Base-by-base conservation (phyloP, 2,888 invertebrate genomes). In the Stenoptilia bipunctidactyla region DNA sequence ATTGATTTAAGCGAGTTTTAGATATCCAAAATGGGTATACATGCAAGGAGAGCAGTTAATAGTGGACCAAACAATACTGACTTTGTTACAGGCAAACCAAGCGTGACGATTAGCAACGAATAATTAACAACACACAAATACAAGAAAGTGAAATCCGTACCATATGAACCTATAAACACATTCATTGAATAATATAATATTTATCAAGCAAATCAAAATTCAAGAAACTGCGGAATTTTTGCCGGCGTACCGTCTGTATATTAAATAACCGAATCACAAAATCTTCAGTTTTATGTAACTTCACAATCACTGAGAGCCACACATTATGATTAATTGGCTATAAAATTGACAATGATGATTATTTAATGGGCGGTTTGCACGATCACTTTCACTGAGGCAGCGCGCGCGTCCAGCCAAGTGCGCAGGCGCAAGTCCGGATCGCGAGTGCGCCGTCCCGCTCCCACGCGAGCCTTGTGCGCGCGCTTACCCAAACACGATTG, bases 351-450 rank as follows among this genome's bases (percentile, higher is more conserved):
- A 46, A 46, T 45, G 42, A 40, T 44, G 3, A 47, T 49, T 51
- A 48, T 51, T 52, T 46, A 49, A 49, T 43, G 46, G 37, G 39
- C 50, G 51, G 4, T 56, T 51, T 55, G 51, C 60, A 60, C 62
- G 56, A 58, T 44, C 52, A 76, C 77, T 79, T 80, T 80, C 79
- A 77, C 79, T 73, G 58, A 52, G 50, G 49, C 52, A 43, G 45
- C 46, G 48, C 51, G 61, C 62, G 68, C 77, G 82, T 65, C 66
- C 73, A 68, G 54, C 52, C 66, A 48, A 54, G 50, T 54, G 65
- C 74, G 76, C 74, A 50, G 53, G 64, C 75, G 68, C 72, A 68
- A 75, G 77, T 74, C 72, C 58, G 56, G 79, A 20, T 4, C 30
- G 10, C 30, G 3, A 30, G n/a, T 30, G 30, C 4, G 30, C 30